Evolutionary conservation across 2,888 invertebrate species (phyloP).

Genomic region (Cheiracanthium punctorium): DNA sequence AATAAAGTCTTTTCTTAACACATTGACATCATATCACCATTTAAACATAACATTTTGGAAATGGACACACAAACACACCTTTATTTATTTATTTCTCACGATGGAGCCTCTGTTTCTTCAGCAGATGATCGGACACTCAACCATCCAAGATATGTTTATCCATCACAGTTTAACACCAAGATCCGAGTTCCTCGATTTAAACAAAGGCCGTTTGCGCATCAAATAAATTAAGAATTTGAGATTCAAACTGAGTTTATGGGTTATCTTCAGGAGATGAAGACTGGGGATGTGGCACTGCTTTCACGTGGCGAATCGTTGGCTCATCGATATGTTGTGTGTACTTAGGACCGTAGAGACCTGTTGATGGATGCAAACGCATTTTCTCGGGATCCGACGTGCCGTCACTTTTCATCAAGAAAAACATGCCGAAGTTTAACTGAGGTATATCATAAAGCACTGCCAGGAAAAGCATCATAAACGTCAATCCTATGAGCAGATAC

Average conservation of each 20-base stretch:
- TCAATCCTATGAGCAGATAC: conserved; percentile 87
- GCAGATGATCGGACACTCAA: not conserved
- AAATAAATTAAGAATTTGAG: not conserved
- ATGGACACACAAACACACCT: too few species aligned
- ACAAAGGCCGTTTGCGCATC: not conserved
- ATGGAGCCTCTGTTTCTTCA: not conserved
- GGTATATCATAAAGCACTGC: conserved; percentile 93
- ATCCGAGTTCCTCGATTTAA: not conserved
- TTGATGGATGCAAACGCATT: conserved; percentile 66
- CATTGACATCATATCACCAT: too few species aligned
- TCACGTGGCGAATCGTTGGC: conserved; percentile 69
- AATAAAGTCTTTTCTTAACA: too few species aligned
- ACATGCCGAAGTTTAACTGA: conserved; percentile 87
- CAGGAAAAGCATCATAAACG: conserved; percentile 88
- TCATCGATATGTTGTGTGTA: conserved; percentile 70
- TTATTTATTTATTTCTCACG: not conserved
- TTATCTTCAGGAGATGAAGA: conserved; percentile 71
- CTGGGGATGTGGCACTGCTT: conserved; percentile 68
- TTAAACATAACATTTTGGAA: too few species aligned
- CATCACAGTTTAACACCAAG: conserved; percentile 1
- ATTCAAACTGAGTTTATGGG: conserved; percentile 33
- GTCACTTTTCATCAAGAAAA: conserved; percentile 83
- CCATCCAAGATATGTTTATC: conserved; percentile 16
- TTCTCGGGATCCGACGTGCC: conserved; percentile 73
- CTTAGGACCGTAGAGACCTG: conserved; percentile 67